Conservation (phyloP, 2,888 invertebrate species). For the Coremacera marginata region DNA sequence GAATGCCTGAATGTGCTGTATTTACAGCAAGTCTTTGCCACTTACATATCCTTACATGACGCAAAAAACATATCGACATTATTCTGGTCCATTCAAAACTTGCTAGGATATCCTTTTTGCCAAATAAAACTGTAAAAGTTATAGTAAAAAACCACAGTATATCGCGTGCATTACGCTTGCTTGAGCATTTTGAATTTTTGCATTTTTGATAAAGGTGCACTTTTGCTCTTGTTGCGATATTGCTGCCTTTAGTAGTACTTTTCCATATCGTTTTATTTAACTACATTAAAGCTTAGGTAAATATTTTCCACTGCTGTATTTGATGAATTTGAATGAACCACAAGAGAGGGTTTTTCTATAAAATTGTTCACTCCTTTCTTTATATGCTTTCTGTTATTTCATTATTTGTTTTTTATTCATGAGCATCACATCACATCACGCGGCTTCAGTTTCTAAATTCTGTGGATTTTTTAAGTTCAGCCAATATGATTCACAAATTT, state of each 20-base stretch:
- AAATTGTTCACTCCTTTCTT: too few species aligned
- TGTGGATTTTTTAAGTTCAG: background rate
- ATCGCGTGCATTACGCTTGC: background rate
- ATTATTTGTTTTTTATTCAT: slow-evolving; percentile 29
- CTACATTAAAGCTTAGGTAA: background rate
- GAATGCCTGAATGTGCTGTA: background rate
- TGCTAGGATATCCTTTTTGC: background rate
- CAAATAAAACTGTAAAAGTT: background rate
- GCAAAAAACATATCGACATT: background rate
- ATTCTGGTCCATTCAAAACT: background rate
- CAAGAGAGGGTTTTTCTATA: background rate
- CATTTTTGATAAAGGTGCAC: background rate
- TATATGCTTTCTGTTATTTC: background rate
- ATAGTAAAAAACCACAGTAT: background rate
- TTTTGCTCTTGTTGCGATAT: background rate
- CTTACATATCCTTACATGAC: background rate
- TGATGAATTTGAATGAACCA: slow-evolving; percentile 15
- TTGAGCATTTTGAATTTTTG: background rate
- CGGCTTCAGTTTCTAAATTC: background rate
- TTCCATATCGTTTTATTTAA: too few species aligned
- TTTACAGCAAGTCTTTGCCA: background rate
- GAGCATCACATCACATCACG: slow-evolving; percentile 15
- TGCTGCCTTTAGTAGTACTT: background rate
- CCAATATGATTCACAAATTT: slow-evolving; percentile 23
- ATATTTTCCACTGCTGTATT: background rate